Conservation (phyloP, 2,888 invertebrate genomes). For the Oscheius sp. region DNA sequence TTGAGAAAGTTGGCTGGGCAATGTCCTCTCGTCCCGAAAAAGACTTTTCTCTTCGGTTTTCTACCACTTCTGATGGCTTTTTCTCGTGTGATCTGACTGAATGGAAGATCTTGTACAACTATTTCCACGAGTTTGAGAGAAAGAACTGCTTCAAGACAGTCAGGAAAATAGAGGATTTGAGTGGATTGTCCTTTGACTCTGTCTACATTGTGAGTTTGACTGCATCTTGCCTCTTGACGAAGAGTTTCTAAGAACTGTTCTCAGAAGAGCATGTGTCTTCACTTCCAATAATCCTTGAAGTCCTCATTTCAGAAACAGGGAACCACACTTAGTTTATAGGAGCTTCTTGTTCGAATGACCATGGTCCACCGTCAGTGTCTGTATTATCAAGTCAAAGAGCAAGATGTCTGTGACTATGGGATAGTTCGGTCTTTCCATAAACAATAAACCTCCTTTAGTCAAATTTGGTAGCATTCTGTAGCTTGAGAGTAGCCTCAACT, state of each 20-base stretch:
- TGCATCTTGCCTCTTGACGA: not conserved
- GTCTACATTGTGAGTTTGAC: not conserved
- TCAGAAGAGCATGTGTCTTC: not conserved
- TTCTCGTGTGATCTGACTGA: not conserved
- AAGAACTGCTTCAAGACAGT: not conserved
- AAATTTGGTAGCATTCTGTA: not conserved
- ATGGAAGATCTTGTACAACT: not conserved
- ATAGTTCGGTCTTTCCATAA: not conserved
- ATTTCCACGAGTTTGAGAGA: not conserved
- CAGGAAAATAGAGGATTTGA: not conserved
- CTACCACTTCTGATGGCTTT: not conserved
- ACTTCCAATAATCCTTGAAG: not conserved
- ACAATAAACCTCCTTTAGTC: no score
- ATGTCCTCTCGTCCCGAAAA: not conserved
- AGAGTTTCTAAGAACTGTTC: not conserved
- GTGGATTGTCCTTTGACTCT: not conserved
- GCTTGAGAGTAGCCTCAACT: not conserved
- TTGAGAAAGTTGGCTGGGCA: not conserved
- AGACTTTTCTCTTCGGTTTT: not conserved
- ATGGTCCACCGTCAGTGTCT: no score
- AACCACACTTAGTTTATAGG: no score
- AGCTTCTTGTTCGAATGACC: no score
- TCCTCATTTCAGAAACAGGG: not conserved
- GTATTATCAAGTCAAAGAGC: no score
- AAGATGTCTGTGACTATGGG: no score